A percentile compares a stretch with the other conserved stretches of the same genome.
Evolutionary conservation across 2,888 invertebrate genomes (phyloP).

Genomic region (Chalcis sispes): DNA sequence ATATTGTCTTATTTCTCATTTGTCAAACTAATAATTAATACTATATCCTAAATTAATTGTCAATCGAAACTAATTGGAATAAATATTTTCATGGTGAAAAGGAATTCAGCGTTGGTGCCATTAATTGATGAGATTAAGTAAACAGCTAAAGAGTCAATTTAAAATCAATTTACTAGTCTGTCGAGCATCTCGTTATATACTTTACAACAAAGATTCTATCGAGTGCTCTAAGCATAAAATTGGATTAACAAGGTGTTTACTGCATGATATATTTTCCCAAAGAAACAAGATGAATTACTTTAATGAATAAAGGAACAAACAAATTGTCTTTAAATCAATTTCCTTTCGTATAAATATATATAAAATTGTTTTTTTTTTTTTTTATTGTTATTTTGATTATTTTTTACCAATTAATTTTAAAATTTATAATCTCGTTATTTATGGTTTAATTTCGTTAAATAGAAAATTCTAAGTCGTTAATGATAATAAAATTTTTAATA

Average conservation of each 20-base stretch:
- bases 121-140: slow-evolving; percentile 48
- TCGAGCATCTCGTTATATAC: slow-evolving; percentile 50
- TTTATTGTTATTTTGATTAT: too few relatives aligned
- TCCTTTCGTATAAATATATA: too few relatives aligned
- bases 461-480: too few relatives aligned
- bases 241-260: slow-evolving; percentile 43
- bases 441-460: too few relatives aligned
- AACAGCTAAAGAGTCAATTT: slow-evolving; percentile 50
- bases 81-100: slow-evolving; percentile 6
- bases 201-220: slow-evolving; percentile 6
- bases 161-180: slow-evolving; percentile 55
- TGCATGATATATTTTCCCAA: slow-evolving; percentile 30
- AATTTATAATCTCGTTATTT: too few relatives aligned
- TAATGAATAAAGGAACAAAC: neutral
- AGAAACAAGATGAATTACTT: slow-evolving; percentile 6
- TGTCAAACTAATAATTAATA: too few relatives aligned
- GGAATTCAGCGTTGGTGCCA: neutral
- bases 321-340: slow-evolving; percentile 1
- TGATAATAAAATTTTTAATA: too few relatives aligned
- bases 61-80: neutral
- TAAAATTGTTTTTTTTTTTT: too few relatives aligned
- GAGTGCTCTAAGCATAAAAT: slow-evolving; percentile 30
- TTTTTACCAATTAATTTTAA: too few relatives aligned
- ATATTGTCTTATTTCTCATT: neutral
- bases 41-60: neutral